A percentile compares a stretch with the other conserved stretches of the same genome.
Conservation (phyloP, 2,888 invertebrate species). For the Plebejus argus region DNA sequence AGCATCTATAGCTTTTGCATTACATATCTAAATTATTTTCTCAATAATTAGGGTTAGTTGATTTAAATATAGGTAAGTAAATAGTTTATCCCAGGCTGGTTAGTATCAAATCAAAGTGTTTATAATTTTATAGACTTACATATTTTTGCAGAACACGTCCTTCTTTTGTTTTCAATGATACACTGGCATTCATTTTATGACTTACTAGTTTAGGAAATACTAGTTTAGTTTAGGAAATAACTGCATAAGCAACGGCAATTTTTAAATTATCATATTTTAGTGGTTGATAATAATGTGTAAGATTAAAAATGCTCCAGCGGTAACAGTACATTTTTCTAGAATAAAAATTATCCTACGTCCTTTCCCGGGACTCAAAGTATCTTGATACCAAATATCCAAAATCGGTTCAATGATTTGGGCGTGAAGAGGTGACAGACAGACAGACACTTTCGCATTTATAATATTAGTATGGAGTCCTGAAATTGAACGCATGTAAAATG, state of each 20-base stretch:
- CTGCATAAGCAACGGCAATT: too few relatives aligned
- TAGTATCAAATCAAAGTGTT: not conserved
- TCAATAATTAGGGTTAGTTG: not conserved
- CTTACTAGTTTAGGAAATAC: not conserved
- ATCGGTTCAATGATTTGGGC: too few relatives aligned
- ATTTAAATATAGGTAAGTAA: not conserved
- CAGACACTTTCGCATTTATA: too few relatives aligned
- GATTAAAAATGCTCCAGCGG: too few relatives aligned
- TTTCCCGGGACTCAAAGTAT: too few relatives aligned
- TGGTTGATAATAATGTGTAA: too few relatives aligned
- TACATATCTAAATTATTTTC: not conserved
- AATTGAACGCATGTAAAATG: conserved; percentile 3
- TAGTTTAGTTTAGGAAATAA: too few relatives aligned
- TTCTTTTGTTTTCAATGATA: not conserved
- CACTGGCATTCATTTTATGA: not conserved
- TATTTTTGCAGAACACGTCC: not conserved
- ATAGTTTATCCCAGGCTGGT: not conserved
- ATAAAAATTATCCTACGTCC: too few relatives aligned
- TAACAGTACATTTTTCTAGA: too few relatives aligned
- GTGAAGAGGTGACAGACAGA: too few relatives aligned
- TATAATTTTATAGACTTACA: not conserved
- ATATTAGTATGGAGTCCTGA: not conserved
- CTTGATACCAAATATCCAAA: too few relatives aligned
- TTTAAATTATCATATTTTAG: too few relatives aligned
- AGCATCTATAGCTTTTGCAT: not conserved